These are phyloP conservation scores for Bolinopsis microptera DNA, from an alignment of 37 sponge, comb jelly and placozoan genomes.

Conservation along the genomic window DNA sequence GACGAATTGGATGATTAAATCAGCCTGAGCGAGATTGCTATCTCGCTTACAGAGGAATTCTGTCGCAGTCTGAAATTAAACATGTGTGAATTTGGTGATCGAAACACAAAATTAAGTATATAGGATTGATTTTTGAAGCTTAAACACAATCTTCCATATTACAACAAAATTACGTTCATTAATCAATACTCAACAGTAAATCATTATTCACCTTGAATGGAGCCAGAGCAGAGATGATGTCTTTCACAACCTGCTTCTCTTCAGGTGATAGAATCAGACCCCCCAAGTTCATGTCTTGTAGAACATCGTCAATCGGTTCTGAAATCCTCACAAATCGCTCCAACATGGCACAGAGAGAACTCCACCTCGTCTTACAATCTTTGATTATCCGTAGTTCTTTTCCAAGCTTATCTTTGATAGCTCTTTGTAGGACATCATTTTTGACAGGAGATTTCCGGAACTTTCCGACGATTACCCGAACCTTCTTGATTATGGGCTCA, in stretches of 20 bases:
- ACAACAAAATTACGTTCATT: too few relatives aligned
- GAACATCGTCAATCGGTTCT: neutral
- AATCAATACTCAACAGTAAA: too few relatives aligned
- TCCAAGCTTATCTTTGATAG: neutral
- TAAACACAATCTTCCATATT: too few relatives aligned
- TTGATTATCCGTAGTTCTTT: neutral
- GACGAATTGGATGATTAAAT: neutral
- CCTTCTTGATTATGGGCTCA: slow-evolving; percentile 6
- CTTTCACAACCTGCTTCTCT: neutral
- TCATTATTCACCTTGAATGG: neutral
- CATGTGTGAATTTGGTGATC: neutral
- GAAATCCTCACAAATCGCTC: neutral
- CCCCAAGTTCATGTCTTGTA: neutral
- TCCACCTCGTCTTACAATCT: slow-evolving; percentile 48
- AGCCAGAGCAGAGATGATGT: neutral
- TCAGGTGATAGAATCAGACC: neutral
- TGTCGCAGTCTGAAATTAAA: neutral
- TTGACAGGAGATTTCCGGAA: slow-evolving; percentile 18
- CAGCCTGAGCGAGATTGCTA: neutral
- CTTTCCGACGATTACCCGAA: neutral
- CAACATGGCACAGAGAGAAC: neutral
- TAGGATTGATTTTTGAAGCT: too few relatives aligned
- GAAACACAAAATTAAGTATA: too few relatives aligned
- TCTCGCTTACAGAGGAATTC: neutral
- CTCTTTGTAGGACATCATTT: slow-evolving; percentile 5